phyloP scores from a whole-genome alignment of 2,888 invertebrate species.

The Sabatieria punctata region DNA sequence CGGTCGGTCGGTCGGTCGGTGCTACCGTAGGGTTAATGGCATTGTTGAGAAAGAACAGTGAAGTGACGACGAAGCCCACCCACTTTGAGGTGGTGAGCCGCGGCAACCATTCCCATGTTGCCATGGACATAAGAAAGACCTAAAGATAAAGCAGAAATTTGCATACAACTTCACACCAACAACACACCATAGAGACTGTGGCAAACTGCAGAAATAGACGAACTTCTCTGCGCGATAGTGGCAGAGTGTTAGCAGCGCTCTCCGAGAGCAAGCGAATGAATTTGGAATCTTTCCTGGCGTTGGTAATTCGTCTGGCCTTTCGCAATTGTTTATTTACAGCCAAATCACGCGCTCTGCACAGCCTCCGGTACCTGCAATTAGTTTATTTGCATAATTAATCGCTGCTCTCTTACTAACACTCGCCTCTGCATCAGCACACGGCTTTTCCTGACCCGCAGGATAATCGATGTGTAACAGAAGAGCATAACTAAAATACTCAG shows the following conservation, averaged over 20 bases:
- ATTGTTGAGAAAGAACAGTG: slow-evolving; percentile 11
- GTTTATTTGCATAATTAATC: not conserved
- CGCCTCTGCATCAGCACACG: slow-evolving; percentile 4
- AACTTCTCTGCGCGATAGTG: slow-evolving; percentile 7
- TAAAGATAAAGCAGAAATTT: not conserved
- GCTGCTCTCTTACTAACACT: not conserved
- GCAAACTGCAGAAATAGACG: slow-evolving; percentile 10
- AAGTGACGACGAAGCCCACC: slow-evolving; percentile 9
- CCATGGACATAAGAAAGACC: not conserved
- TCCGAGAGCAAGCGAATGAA: no score
- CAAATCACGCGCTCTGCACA: no score
- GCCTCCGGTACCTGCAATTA: no score
- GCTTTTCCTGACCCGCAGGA: slow-evolving; percentile 6
- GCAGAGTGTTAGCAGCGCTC: not conserved
- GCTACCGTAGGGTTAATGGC: slow-evolving; percentile 8
- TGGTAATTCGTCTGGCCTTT: no score
- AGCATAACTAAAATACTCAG: slow-evolving; percentile 6
- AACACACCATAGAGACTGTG: slow-evolving; percentile 7
- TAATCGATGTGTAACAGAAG: slow-evolving; percentile 8
- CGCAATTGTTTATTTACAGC: no score
- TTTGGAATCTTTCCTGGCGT: no score
- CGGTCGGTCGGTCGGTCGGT: no score
- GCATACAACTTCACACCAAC: not conserved
- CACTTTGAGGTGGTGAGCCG: slow-evolving; percentile 3
- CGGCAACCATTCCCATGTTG: slow-evolving; percentile 10